Evolutionary conservation across 2,797 vertebrate species (phyloP), one percentile per base, ranked within the genome.

Genomic region (Falco peregrinus): DNA sequence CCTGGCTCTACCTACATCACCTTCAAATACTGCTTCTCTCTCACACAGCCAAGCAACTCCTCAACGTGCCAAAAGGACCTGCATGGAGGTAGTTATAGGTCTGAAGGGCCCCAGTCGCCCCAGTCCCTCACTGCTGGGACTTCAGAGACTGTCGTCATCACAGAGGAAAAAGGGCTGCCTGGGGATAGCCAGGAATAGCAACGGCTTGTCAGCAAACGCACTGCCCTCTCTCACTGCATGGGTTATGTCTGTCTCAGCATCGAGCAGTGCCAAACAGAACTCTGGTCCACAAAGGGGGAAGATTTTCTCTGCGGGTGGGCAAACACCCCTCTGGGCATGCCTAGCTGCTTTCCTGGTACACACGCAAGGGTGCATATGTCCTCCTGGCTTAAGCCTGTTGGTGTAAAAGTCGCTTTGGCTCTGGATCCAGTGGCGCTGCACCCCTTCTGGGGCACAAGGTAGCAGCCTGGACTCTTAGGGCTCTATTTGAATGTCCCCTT

Each of bases 361-460:
- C 5, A 39, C 2, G 1, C 45, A 43, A 57, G 0, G 1, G 16
- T 24, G 33, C 10, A 4, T 7, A 10, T 47, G 53, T 68, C n/a
- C 41, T 54, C 54, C 2, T 0, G 56, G 50, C 26, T 63, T 43
- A n/a, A 33, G 33, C 22, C 18, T 50, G 13, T 17, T 0, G 1
- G 3, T 22, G 26, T 50, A 50, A 70, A 76, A 31, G 25, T 39
- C 11, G 5, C 19, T 56, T 41, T 73, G 69, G n/a, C 3, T 53
- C 39, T 67, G 39, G 47, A 75, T 60, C 13, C 17, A 19, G 33
- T 11, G 19, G n/a, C 61, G 20, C 39, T 31, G 35, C 17, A 1
- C 20, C 43, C 39, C 28, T 39, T 35, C 21, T 13, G 33, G 60
- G 75, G 37, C 37, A 19, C 31, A 6, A 43, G 51, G 13, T 2